These are phyloP conservation scores for Pygoscelis antarcticus DNA, from an alignment of 2,113 vertebrate species.

Conservation along the genomic window DNA sequence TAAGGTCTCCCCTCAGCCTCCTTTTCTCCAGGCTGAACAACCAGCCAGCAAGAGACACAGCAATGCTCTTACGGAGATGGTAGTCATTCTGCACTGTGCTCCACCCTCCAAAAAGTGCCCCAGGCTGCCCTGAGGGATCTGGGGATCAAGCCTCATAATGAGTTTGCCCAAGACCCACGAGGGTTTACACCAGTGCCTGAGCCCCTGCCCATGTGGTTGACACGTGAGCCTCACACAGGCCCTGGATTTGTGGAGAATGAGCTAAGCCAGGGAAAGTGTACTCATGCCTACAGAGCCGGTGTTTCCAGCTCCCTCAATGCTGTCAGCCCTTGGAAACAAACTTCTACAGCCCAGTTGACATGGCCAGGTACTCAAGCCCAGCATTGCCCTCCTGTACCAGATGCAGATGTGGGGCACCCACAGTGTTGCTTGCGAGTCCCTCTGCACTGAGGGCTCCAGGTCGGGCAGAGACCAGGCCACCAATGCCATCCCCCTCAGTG, in stretches of 20 bases:
- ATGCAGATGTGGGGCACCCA: not conserved
- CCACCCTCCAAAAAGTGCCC: not conserved
- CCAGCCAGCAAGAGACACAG: not conserved
- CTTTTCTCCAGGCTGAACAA: not conserved
- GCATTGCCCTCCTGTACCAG: not conserved
- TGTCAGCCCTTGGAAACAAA: not conserved
- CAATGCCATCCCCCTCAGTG: not conserved
- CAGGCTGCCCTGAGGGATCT: not conserved
- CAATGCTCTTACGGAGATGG: not conserved
- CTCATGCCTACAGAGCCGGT: not conserved
- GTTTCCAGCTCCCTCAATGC: not conserved
- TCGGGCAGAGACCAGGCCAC: not conserved
- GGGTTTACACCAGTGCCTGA: not conserved
- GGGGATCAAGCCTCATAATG: not conserved
- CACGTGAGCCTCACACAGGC: not conserved
- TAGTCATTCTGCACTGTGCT: accelerated
- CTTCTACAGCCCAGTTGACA: not conserved
- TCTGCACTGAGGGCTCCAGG: not conserved
- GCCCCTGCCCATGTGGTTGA: not conserved
- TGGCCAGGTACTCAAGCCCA: not conserved
- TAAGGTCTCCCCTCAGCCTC: not conserved
- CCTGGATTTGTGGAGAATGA: not conserved
- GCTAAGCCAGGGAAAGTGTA: not conserved
- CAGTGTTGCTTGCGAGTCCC: not conserved
- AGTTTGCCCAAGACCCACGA: not conserved